phyloP scores from a whole-genome alignment of 2,888 invertebrate species.

The Platycnemis pennipes region DNA sequence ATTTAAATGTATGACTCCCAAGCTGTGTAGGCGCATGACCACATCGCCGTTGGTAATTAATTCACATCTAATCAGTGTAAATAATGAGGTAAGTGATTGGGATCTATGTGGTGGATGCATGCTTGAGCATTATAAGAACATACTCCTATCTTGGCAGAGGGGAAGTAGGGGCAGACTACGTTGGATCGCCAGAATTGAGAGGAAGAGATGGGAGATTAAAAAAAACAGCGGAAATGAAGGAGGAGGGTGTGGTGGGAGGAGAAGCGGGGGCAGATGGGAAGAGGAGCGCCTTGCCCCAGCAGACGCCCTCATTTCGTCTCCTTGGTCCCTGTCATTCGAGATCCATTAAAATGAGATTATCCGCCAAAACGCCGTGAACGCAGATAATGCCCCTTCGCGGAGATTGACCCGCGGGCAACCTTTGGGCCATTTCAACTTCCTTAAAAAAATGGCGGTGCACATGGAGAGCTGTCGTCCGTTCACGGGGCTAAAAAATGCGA shows the following conservation, averaged over 20 bases:
- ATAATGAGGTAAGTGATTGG: neutral
- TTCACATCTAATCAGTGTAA: neutral
- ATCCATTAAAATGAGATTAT: conserved; percentile 62
- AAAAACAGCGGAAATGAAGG: conserved; percentile 21
- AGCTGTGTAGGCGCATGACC: neutral
- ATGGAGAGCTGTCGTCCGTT: neutral
- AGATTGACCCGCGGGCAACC: neutral
- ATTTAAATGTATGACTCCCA: neutral
- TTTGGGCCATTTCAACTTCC: neutral
- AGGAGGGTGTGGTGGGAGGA: neutral
- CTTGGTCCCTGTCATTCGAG: neutral
- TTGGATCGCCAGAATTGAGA: neutral
- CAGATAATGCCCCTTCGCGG: neutral
- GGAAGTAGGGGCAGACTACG: neutral
- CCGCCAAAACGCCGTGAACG: neutral
- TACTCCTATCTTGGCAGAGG: neutral
- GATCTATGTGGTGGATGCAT: neutral
- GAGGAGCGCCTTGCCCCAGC: neutral
- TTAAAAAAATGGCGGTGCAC: neutral
- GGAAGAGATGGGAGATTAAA: neutral
- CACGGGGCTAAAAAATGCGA: neutral
- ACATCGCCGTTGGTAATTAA: neutral
- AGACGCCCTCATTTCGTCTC: conserved; percentile 29
- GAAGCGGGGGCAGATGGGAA: neutral
- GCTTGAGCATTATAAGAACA: neutral